These are phyloP conservation scores for Campylorhamphus procurvoides DNA, from an alignment of 2,113 vertebrate genomes.

Conservation along the genomic window DNA sequence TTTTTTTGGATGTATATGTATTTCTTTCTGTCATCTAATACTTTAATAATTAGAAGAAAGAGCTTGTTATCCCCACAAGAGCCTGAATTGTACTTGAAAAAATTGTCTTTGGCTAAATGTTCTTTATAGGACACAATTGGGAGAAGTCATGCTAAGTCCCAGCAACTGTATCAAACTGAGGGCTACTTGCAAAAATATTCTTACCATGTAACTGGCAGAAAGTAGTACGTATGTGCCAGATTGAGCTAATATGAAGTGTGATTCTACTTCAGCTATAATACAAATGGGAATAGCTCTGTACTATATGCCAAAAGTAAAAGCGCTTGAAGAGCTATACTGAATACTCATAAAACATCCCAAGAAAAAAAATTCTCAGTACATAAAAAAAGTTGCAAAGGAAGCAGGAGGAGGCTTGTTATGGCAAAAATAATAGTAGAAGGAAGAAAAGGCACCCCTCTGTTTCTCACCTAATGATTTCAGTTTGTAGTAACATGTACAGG, in stretches of 20 bases:
- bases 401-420: neutral
- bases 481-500: neutral
- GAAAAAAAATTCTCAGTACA: neutral
- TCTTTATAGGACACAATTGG: neutral
- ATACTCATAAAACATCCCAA: neutral
- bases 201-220: neutral
- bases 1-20: neutral
- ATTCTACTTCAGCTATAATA: neutral
- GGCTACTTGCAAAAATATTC: neutral
- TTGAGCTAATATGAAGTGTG: neutral
- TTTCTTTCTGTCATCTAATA: neutral
- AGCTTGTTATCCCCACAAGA: neutral
- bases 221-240: neutral
- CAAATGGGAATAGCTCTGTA: neutral
- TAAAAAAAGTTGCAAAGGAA: neutral
- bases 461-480: neutral
- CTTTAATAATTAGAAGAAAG: neutral
- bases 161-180: neutral
- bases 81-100: neutral
- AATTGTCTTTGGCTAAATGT: neutral
- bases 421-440: neutral
- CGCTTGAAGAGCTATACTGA: neutral
- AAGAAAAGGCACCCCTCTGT: neutral
- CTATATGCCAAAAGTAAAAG: neutral
- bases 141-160: neutral